Evolutionary conservation across 2,797 vertebrate species (phyloP).

Genomic region (Mormyrops attenuatus): DNA sequence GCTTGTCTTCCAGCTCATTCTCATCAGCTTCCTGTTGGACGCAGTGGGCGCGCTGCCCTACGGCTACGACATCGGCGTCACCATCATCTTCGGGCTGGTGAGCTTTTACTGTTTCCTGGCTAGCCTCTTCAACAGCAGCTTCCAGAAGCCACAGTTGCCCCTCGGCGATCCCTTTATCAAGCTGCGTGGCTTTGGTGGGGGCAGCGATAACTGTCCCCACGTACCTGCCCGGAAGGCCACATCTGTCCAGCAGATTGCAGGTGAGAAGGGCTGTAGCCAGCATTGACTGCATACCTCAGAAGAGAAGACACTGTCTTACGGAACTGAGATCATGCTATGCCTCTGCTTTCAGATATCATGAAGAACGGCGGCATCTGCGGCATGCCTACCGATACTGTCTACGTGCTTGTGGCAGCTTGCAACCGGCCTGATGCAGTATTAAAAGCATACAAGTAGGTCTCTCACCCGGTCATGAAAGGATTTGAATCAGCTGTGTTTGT

Average conservation of each 20-base stretch:
- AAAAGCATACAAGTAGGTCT: conserved; percentile 75
- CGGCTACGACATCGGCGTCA: conserved; percentile 73
- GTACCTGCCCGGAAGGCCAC: conserved; percentile 70
- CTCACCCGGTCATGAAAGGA: not conserved
- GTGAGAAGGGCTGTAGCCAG: conserved; percentile 48
- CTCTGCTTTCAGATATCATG: conserved; percentile 70
- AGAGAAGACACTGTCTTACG: not conserved
- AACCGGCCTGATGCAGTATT: conserved; percentile 75
- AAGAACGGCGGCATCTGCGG: conserved; percentile 77
- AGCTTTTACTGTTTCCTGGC: conserved; percentile 82
- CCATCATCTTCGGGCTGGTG: conserved; percentile 73
- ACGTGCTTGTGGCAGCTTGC: conserved; percentile 82
- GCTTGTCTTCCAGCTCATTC: conserved; percentile 70
- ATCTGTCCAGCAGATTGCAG: conserved; percentile 77
- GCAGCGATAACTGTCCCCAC: conserved; percentile 63
- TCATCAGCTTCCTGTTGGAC: conserved; percentile 78
- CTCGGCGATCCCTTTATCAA: conserved; percentile 66
- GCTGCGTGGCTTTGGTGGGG: conserved; percentile 59
- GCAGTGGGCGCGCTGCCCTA: conserved; percentile 57
- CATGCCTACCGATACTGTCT: conserved; percentile 84
- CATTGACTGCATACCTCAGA: not conserved
- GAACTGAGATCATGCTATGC: not conserved
- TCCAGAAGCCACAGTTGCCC: conserved; percentile 70
- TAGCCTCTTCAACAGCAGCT: conserved; percentile 64
- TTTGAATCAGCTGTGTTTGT: not conserved